Conservation (phyloP, 1,140 invertebrate genomes). For the Brachionus asplanchnoidis region DNA sequence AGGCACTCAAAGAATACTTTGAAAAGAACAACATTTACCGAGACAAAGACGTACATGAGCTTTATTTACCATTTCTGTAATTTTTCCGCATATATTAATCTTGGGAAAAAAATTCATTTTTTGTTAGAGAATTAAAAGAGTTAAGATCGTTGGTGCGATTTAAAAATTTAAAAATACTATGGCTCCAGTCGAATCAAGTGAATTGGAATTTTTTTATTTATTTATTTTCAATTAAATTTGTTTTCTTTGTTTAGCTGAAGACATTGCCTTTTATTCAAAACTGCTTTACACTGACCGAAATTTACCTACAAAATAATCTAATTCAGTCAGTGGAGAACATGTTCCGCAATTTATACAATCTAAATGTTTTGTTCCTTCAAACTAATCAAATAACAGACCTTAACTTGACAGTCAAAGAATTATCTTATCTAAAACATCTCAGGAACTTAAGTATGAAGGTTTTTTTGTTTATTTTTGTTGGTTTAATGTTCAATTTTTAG, state of each 20-base stretch:
- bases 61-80: constrained; percentile 24
- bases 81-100: neutral
- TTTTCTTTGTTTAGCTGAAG: neutral
- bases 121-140: neutral
- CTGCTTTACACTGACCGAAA: constrained; percentile 13
- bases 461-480: neutral
- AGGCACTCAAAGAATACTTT: constrained; percentile 27
- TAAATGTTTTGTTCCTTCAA: constrained; percentile 35
- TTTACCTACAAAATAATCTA: constrained; percentile 36
- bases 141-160: neutral
- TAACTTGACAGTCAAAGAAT: neutral
- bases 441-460: constrained; percentile 21
- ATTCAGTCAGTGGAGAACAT: constrained; percentile 31
- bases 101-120: neutral
- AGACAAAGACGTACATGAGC: constrained; percentile 32
- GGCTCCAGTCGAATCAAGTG: constrained; percentile 26
- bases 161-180: constrained; percentile 33
- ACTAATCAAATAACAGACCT: constrained; percentile 28
- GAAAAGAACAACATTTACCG: neutral
- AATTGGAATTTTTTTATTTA: neutral
- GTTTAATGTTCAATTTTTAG: neutral
- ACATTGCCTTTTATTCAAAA: constrained; percentile 8
- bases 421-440: constrained; percentile 19
- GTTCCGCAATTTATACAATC: constrained; percentile 28
- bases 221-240: neutral